Base-by-base conservation (phyloP, 2,113 vertebrate genomes). In the Oostethus manadensis region DNA sequence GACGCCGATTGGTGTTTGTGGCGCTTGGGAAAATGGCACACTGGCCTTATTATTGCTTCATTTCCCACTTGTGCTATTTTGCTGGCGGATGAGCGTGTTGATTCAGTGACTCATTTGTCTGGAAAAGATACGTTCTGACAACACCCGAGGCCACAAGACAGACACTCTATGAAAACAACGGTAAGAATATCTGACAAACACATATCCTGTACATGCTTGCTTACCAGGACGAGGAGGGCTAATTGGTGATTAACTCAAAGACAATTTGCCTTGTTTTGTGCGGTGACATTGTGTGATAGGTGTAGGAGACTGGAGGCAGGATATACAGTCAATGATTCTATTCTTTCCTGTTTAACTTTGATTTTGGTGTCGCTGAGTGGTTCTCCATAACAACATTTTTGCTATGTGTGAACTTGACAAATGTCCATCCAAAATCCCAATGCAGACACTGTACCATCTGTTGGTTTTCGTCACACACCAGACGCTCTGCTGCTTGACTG, bases 381-480 rank as follows among this genome's bases (percentile, higher is more conserved):
- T 21, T 21, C 20, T 9, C n/a, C 38, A 43, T 57, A 23, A 26
- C 15, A 14, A 6, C 14, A 13, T 23, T 43, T 43, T 60, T 18
- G 53, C 50, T 23, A 35, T 73, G 59, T 68, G 60, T 45, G 35
- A 65, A 66, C 23, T 38, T 70, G 71, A 77, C 66, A 60, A 74
- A 64, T 35, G 14, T 66, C 59, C 64, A 49, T 65, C 44, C 35
- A 62, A 40, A 62, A 60, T 73, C 38, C n/a, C 50, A 35, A 73
- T 62, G 54, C 72, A 73, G 69, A 67, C 77, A 48, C 49, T 73
- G 18, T 6, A 23, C 81, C 78, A 86, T 86, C 82, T 86, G 84
- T 63, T 63, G 14, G 29, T 57, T 68, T 45, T 65, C 66, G 55
- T 66, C 60, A 59, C 59, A 69, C 8, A 59, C 70, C 74, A 81